Conservation (phyloP, 1,140 invertebrate species). For the Calosoma granatense region DNA sequence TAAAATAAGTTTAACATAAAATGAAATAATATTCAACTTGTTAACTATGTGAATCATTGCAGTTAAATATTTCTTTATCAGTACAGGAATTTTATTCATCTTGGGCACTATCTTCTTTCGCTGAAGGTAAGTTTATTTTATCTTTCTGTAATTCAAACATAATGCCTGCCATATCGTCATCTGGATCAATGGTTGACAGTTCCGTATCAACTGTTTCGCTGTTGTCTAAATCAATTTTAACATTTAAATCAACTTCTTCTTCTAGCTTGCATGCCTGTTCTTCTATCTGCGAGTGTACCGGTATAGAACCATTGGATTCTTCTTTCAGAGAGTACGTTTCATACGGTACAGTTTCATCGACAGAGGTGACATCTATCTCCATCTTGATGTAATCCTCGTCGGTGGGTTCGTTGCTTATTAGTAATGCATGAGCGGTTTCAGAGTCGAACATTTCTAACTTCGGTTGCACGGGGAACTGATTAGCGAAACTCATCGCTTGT, state of each 20-base stretch:
- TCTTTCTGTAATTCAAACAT: slow-evolving; percentile 40
- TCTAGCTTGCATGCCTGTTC: neutral
- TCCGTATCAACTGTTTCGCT: slow-evolving; percentile 24
- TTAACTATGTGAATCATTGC: too few relatives aligned
- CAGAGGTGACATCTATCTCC: neutral
- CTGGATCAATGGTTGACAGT: slow-evolving; percentile 35
- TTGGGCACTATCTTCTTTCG: too few relatives aligned
- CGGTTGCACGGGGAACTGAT: neutral
- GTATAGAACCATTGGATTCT: neutral
- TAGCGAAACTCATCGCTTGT: neutral
- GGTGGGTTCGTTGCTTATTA: neutral
- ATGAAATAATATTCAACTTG: too few relatives aligned
- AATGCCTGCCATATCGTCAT: slow-evolving; percentile 38
- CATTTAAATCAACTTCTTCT: neutral
- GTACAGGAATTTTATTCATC: too few relatives aligned
- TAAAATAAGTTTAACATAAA: too few relatives aligned
- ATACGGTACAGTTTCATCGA: neutral
- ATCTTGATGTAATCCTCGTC: neutral
- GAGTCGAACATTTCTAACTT: neutral
- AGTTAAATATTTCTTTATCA: too few relatives aligned
- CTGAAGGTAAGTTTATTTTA: too few relatives aligned
- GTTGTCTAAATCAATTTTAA: neutral
- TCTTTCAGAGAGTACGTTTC: neutral
- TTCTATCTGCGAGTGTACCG: neutral
- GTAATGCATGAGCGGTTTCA: neutral